Percentiles rank a stretch among this genome's conserved stretches.
These are phyloP conservation scores for Alentia gelatinosa DNA, from an alignment of 2,888 invertebrate genomes.

Conservation along the genomic window DNA sequence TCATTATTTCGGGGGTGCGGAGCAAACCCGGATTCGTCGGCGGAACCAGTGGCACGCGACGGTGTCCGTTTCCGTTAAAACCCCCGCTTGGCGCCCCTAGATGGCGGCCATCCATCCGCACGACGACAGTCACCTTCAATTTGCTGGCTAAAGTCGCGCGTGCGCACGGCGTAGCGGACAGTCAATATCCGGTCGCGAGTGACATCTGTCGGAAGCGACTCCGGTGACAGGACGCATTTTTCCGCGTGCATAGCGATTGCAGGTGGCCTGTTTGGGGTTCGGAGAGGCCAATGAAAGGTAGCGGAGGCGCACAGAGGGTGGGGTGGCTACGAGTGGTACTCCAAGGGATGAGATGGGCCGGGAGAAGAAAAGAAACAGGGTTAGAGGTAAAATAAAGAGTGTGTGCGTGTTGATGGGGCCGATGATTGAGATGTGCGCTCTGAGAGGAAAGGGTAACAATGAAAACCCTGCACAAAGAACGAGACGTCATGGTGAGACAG, in stretches of 20 bases:
- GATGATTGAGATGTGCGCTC: no score
- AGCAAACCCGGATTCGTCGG: not conserved
- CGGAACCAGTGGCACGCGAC: not conserved
- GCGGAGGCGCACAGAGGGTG: not conserved
- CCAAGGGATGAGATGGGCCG: not conserved
- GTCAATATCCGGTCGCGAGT: conserved; percentile 19
- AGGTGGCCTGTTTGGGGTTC: not conserved
- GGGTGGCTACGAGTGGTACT: not conserved
- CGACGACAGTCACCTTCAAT: conserved; percentile 14
- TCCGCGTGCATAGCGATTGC: conserved; percentile 2
- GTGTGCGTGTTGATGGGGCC: no score
- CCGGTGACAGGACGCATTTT: not conserved
- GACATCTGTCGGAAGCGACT: conserved; percentile 26
- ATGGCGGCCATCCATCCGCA: not conserved
- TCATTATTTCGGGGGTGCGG: no score
- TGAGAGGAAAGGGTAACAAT: no score
- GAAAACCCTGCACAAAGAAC: no score
- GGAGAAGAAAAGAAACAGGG: not conserved
- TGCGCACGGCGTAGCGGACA: not conserved
- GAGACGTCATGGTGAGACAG: no score
- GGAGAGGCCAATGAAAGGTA: not conserved
- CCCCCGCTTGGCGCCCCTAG: not conserved
- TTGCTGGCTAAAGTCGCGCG: not conserved
- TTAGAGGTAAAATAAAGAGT: no score
- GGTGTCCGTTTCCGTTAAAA: not conserved